These are phyloP conservation scores for Propsilocerus akamusi DNA, from an alignment of 1,140 invertebrate species.

Conservation along the genomic window DNA sequence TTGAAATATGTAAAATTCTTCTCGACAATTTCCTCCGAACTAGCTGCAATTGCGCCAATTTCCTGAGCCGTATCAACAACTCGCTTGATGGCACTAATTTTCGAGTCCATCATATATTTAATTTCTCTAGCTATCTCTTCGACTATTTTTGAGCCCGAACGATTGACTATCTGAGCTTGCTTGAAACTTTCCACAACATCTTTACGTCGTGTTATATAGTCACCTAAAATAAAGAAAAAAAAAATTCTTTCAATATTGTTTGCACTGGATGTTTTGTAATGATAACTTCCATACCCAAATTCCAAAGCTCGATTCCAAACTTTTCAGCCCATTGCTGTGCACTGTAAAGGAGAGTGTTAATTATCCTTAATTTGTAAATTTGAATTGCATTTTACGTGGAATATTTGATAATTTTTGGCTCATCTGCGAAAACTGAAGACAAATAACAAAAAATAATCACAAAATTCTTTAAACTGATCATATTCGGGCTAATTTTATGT, in stretches of 20 bases:
- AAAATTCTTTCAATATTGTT: neutral
- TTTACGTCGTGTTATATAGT: conserved; percentile 49
- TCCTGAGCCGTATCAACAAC: conserved; percentile 62
- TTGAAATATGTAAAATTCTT: conserved; percentile 49
- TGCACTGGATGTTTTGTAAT: neutral
- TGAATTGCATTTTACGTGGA: neutral
- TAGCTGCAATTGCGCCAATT: conserved; percentile 39
- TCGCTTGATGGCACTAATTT: conserved; percentile 65
- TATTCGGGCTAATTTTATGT: neutral
- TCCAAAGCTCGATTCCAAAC: conserved; percentile 46
- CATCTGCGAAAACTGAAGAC: neutral
- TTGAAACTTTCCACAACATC: conserved; percentile 55
- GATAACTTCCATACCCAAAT: conserved; percentile 30
- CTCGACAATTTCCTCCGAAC: conserved; percentile 35
- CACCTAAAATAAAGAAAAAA: conserved; percentile 11
- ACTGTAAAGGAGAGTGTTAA: conserved; percentile 20
- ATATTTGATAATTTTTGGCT: neutral
- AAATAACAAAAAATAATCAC: too few relatives aligned
- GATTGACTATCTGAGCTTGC: conserved; percentile 41
- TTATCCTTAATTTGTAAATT: neutral
- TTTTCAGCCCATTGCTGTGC: conserved; percentile 52
- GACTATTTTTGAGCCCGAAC: conserved; percentile 50
- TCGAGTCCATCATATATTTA: conserved; percentile 63
- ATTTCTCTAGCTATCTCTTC: conserved; percentile 60
- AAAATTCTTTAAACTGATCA: too few relatives aligned